These are phyloP conservation scores for Parelbella ahira DNA, from an alignment of 2,888 invertebrate genomes.

Conservation along the genomic window DNA sequence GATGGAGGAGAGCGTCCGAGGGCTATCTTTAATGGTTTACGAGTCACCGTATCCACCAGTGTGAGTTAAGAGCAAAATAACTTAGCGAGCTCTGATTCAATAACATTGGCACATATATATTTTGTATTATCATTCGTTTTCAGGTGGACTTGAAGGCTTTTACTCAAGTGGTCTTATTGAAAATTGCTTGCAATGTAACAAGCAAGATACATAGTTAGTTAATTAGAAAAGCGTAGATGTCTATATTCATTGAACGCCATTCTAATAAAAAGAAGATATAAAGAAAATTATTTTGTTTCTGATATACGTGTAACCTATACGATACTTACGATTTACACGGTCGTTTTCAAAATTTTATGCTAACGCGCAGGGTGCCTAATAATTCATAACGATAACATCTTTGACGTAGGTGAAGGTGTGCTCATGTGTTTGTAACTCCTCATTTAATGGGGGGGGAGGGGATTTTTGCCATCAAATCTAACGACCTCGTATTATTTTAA, in stretches of 20 bases:
- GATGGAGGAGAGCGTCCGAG: constrained; percentile 47
- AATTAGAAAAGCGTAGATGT: too few species aligned
- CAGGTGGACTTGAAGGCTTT: too few species aligned
- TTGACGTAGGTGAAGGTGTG: constrained; percentile 28
- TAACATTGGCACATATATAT: too few species aligned
- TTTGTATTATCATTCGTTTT: too few species aligned
- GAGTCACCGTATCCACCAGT: constrained; percentile 16
- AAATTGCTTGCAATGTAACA: too few species aligned
- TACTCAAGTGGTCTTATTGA: too few species aligned
- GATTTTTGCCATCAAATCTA: constrained; percentile 39
- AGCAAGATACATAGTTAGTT: too few species aligned
- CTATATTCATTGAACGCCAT: too few species aligned
- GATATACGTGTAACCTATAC: constrained; percentile 11
- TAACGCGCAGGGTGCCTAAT: constrained; percentile 39
- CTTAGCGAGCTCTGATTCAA: not conserved
- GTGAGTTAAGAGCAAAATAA: constrained; percentile 1
- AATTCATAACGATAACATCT: constrained; percentile 47
- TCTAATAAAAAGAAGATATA: not conserved
- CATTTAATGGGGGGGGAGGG: constrained; percentile 36
- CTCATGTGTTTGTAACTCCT: constrained; percentile 36
- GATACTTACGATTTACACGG: constrained; percentile 25
- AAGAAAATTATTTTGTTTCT: constrained; percentile 1
- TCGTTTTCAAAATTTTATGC: constrained; percentile 30
- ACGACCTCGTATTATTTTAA: constrained; percentile 30
- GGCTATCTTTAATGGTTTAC: constrained; percentile 22